Base-by-base conservation (phyloP, 2,797 vertebrate species). In the Tolypeutes matacus region DNA sequence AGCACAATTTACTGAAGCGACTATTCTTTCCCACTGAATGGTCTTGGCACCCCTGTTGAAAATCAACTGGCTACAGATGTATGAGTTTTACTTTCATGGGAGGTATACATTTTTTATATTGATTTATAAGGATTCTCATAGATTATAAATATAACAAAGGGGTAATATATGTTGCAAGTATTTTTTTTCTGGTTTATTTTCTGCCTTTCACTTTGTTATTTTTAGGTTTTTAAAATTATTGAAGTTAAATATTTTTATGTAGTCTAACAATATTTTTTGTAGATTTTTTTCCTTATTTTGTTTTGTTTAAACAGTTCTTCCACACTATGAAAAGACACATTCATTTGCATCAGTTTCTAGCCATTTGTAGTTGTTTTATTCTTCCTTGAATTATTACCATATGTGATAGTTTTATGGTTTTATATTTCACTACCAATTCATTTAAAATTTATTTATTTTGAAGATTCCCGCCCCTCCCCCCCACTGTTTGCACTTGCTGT, bases 21-120 rank as follows among this genome's bases (percentile, higher is more conserved):
- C 20, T 56, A 21, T 56, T 56, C 56, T 56, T 56, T 56, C 56
- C 56, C 56, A 56, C 5, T 56, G 56, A 56, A 56, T 56, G 20
- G 56, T 20, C 56, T 56, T 56, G 56, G 20, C 56, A 21, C 56
- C 56, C 53, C 20, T 56, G 56, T 21, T 21, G 20, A 56, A 56
- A 56, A 56, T 2, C 4, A 56, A 56, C 56, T 56, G 56, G 56
- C 56, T 20, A 56, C 20, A 56, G 56, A 56, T 21, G 2, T 56
- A 56, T 56, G 18, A 20, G 18, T 56, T 56, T 56, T 56, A 56
- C 20, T 21, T 67, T 67, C 76, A 81, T 39, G 80, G 36, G 21
- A 87, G 27, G 29, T 29, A 85, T 91, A 84, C n/a, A 58, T 58
- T 21, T 91, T 95, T 95, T 78, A 53, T 93, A 64, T 84, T 62